Evolutionary conservation across 2,797 vertebrate genomes (phyloP).

Genomic region (Smutsia temminckii): DNA sequence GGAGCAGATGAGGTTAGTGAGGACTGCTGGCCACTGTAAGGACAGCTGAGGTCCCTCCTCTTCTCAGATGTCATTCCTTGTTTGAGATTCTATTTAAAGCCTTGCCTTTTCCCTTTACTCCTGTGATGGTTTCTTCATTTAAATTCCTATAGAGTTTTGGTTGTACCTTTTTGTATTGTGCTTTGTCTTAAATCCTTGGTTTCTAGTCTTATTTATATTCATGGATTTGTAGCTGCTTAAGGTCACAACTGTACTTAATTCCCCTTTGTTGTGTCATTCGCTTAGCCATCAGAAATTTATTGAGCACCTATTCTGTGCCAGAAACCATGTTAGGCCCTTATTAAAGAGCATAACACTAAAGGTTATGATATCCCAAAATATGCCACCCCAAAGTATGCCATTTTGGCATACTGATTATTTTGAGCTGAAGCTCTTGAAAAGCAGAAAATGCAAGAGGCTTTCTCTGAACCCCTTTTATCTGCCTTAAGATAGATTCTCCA

Average conservation of each 20-base stretch:
- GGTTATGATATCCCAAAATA: background rate
- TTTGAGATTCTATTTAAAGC: background rate
- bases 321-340: background rate
- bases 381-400: too few species aligned
- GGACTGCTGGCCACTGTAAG: background rate
- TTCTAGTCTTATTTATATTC: background rate
- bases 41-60: background rate
- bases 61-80: background rate
- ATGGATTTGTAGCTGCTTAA: background rate
- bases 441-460: background rate
- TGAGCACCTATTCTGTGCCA: background rate
- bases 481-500: background rate
- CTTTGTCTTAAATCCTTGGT: background rate
- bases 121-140: background rate
- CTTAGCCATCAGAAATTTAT: slow-evolving; percentile 6
- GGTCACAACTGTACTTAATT: background rate
- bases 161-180: background rate
- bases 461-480: background rate
- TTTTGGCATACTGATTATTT: background rate
- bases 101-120: background rate
- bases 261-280: background rate
- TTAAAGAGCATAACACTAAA: background rate
- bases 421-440: background rate
- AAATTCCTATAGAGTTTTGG: background rate
- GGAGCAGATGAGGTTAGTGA: background rate